A percentile compares a stretch with the other conserved stretches of the same genome.
These are phyloP conservation scores for Eristalis tenax DNA, from an alignment of 2,888 invertebrate species.

Conservation along the genomic window DNA sequence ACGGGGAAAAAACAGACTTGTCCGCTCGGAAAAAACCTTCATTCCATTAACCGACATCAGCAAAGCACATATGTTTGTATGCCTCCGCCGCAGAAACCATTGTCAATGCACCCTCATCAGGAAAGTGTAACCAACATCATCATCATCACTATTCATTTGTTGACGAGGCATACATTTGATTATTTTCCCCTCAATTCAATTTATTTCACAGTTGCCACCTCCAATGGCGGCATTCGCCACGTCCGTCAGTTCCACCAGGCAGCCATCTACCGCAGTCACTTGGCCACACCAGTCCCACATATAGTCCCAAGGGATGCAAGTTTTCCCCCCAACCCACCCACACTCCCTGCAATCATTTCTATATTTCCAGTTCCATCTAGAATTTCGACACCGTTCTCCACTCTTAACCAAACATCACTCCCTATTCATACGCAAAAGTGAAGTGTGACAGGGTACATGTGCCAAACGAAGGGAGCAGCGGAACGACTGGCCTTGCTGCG, in stretches of 20 bases:
- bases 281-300: background rate
- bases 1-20: background rate
- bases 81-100: background rate
- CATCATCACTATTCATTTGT: constrained; percentile 69
- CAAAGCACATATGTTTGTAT: background rate
- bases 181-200: constrained; percentile 68
- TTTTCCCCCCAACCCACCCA: background rate
- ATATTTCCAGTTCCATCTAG: background rate
- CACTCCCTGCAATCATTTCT: background rate
- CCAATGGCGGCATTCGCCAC: constrained; percentile 12
- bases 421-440: constrained; percentile 51
- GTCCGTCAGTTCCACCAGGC: background rate
- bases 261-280: background rate
- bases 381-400: constrained; percentile 57
- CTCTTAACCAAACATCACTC: constrained; percentile 64
- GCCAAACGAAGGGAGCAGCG: background rate
- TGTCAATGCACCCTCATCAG: constrained; percentile 60
- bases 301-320: background rate
- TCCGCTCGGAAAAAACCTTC: background rate
- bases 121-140: constrained; percentile 60
- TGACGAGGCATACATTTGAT: constrained; percentile 70
- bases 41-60: background rate
- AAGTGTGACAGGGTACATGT: constrained; percentile 1
- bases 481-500: background rate
- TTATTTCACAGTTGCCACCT: constrained; percentile 55